These are phyloP conservation scores for Panthera uncia DNA, from an alignment of 2,113 vertebrate species.

Conservation along the genomic window DNA sequence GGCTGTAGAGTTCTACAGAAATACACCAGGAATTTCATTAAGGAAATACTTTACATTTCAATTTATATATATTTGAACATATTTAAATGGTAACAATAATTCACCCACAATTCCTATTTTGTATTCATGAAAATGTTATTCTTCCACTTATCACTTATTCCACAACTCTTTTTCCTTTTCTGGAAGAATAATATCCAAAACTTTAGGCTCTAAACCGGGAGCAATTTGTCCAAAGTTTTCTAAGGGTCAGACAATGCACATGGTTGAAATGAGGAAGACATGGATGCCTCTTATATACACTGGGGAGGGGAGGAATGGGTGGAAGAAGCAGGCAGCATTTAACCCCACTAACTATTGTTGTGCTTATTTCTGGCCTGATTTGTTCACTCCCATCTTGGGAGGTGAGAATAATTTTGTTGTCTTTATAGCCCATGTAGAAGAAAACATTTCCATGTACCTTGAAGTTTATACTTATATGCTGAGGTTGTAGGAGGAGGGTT, in stretches of 20 bases:
- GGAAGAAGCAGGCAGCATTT: not conserved
- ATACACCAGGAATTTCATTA: not conserved
- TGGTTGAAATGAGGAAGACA: not conserved
- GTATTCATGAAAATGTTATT: not conserved
- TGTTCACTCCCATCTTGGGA: not conserved
- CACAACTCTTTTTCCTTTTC: not conserved
- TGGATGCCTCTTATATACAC: rapidly evolving
- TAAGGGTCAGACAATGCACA: not conserved
- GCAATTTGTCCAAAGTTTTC: not conserved
- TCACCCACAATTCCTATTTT: not conserved
- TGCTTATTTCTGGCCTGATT: not conserved
- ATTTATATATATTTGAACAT: not conserved
- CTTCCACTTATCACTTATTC: not conserved
- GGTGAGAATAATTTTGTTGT: not conserved
- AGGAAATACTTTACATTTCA: conserved; percentile 11
- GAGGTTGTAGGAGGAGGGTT: not conserved
- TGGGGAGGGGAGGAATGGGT: no score
- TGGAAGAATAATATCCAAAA: not conserved
- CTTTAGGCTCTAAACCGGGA: not conserved
- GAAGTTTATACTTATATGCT: not conserved
- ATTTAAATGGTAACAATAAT: not conserved
- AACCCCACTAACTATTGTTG: not conserved
- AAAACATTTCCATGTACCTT: not conserved
- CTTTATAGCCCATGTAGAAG: not conserved
- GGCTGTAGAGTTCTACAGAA: not conserved